A percentile compares a stretch with the other conserved stretches of the same genome.
phyloP scores from a whole-genome alignment of 2,797 vertebrate genomes.

The Borostomias antarcticus region DNA sequence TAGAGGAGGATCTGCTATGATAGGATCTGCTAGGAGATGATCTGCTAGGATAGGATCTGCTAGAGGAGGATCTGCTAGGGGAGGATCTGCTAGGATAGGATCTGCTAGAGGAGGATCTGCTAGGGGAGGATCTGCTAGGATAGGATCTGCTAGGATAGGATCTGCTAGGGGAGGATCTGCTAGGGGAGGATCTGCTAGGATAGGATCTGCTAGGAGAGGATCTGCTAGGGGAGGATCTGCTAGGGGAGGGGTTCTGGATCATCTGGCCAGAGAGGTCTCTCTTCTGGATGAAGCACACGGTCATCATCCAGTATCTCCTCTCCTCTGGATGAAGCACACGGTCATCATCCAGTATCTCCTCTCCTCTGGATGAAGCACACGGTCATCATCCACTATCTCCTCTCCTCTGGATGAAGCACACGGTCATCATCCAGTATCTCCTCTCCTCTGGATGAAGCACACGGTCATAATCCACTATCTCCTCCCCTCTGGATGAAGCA shows the following conservation, averaged over 20 bases:
- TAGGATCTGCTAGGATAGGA: no score
- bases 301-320: constrained; percentile 41
- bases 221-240: constrained; percentile 72
- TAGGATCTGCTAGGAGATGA: no score
- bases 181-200: no score
- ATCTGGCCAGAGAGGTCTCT: constrained; percentile 74
- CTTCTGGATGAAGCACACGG: constrained; percentile 58
- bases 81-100: no score
- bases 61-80: no score
- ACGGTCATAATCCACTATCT: background rate
- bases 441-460: constrained; percentile 65
- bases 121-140: no score
- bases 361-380: constrained; percentile 61
- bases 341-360: constrained; percentile 14
- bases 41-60: no score
- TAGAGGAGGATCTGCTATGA: no score
- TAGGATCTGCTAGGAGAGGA: no score
- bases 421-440: no score
- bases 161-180: no score
- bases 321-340: constrained; percentile 59
- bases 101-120: no score
- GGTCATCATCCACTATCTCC: background rate
- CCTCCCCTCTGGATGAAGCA: constrained; percentile 66
- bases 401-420: background rate
- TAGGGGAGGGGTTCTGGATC: constrained; percentile 75